Conservation (phyloP, 2,888 invertebrate genomes). For the Oxyscelio sp. region DNA sequence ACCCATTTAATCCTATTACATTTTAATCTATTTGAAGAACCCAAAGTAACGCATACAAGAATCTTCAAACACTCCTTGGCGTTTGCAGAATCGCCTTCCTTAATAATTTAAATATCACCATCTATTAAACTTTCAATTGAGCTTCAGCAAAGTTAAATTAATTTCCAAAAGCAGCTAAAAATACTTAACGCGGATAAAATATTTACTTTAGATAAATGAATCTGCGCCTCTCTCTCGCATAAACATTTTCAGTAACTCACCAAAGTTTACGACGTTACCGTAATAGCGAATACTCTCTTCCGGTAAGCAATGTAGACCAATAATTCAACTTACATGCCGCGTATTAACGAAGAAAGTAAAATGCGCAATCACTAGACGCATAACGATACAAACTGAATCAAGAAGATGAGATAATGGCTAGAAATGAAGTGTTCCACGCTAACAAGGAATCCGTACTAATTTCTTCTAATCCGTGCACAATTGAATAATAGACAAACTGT, state of each 20-base stretch:
- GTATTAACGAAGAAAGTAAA: constrained; percentile 62
- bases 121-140: no score
- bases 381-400: constrained; percentile 62
- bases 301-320: constrained; percentile 47
- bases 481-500: constrained; percentile 43
- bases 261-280: constrained; percentile 51
- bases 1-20: no score
- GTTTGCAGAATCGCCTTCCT: no score
- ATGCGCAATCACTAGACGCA: constrained; percentile 36
- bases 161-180: no score
- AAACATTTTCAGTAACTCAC: constrained; percentile 6
- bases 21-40: no score
- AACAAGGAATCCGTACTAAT: no score
- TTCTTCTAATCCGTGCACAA: constrained; percentile 50
- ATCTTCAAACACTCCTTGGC: no score
- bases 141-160: no score
- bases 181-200: no score
- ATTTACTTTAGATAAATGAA: constrained; percentile 28
- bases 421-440: constrained; percentile 51
- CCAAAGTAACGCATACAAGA: no score
- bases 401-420: constrained; percentile 62
- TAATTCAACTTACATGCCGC: constrained; percentile 45
- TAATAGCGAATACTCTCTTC: constrained; percentile 45
- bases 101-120: no score
- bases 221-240: not conserved